phyloP scores from a whole-genome alignment of 1,140 invertebrate species.

The Bombus pascuorum region DNA sequence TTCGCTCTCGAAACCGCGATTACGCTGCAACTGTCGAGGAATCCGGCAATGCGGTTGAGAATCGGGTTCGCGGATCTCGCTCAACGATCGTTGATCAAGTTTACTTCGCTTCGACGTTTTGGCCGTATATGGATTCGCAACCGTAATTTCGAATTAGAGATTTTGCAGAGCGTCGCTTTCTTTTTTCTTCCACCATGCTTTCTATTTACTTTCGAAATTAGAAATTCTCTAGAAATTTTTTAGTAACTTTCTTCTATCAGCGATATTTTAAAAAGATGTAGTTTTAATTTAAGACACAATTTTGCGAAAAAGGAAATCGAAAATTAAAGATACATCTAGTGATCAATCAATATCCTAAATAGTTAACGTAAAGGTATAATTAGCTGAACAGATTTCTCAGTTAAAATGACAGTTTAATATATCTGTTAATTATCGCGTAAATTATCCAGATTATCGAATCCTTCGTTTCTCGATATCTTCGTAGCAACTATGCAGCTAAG shows the following conservation, averaged over 20 bases:
- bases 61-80: conserved; percentile 11
- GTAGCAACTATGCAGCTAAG: no score
- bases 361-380: background rate
- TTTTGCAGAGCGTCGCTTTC: background rate
- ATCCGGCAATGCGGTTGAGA: conserved; percentile 12
- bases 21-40: background rate
- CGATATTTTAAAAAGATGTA: no score
- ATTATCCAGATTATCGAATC: background rate
- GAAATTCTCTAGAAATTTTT: background rate
- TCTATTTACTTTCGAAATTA: background rate
- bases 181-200: background rate
- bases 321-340: no score
- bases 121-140: background rate
- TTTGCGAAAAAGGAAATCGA: background rate
- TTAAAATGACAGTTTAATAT: background rate
- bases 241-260: background rate
- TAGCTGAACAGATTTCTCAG: background rate
- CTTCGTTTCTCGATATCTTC: background rate
- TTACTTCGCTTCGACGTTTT: background rate
- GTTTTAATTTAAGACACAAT: background rate
- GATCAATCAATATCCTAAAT: no score
- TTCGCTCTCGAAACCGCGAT: conserved; percentile 29
- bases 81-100: background rate
- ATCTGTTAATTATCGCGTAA: background rate
- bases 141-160: background rate